A percentile compares a stretch with the other conserved stretches of the same genome.
These are phyloP conservation scores for Aurelia sp. DNA, from an alignment of 30 jellyfish, hydroid and myxozoan genomes.

Conservation along the genomic window DNA sequence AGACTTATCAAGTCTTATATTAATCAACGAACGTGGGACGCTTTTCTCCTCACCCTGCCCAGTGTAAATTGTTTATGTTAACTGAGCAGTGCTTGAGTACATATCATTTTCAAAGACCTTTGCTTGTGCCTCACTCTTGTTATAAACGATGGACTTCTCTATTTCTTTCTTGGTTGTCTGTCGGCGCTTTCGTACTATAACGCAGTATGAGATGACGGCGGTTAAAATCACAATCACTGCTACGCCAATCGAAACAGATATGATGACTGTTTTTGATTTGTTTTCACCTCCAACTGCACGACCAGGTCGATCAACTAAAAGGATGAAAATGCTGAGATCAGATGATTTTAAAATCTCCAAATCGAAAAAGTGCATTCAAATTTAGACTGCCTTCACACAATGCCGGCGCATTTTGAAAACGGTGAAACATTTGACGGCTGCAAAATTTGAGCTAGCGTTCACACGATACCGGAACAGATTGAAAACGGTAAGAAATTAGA, in stretches of 20 bases:
- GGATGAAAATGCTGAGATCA: neutral
- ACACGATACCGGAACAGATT: too few relatives aligned
- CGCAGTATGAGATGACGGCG: neutral
- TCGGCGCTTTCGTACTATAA: neutral
- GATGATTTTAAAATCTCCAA: neutral
- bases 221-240: constrained; percentile 18
- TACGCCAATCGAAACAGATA: neutral
- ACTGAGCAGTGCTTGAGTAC: constrained; percentile 25
- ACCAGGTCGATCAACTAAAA: constrained; percentile 1
- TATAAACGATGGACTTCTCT: constrained; percentile 1
- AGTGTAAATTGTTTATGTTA: neutral
- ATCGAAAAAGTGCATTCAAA: too few relatives aligned
- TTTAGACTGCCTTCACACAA: too few relatives aligned
- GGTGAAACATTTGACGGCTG: too few relatives aligned
- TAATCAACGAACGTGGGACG: too few relatives aligned
- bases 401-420: too few relatives aligned
- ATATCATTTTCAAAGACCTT: constrained; percentile 40
- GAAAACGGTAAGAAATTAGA: too few relatives aligned
- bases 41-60: too few relatives aligned
- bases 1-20: too few relatives aligned
- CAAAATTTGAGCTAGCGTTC: too few relatives aligned
- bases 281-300: neutral
- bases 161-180: neutral
- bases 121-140: constrained; percentile 13
- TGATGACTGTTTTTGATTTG: neutral